phyloP scores from a whole-genome alignment of 1,140 invertebrate genomes.

The Melanaphis sacchari region DNA sequence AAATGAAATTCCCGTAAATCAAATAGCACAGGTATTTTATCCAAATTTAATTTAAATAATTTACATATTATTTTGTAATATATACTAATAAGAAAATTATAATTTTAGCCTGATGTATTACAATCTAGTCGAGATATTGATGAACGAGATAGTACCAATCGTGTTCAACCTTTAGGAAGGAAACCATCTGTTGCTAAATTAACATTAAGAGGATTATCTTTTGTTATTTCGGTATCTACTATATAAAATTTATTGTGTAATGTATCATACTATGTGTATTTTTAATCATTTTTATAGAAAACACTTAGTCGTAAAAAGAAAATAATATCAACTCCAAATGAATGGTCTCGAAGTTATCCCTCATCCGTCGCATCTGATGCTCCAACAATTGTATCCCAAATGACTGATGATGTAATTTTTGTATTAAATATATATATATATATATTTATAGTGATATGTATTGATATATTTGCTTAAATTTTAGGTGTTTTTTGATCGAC shows the following conservation, averaged over 20 bases:
- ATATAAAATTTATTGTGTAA: not conserved
- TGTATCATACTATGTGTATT: slow-evolving; percentile 42
- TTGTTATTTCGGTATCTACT: slow-evolving; percentile 74
- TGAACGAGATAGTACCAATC: slow-evolving; percentile 61
- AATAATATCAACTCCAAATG: slow-evolving; percentile 63
- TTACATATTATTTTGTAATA: not conserved
- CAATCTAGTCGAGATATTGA: slow-evolving; percentile 61
- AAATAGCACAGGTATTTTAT: slow-evolving; percentile 33
- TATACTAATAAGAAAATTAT: not conserved
- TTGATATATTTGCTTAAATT: slow-evolving; percentile 38
- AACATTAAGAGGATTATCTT: slow-evolving; percentile 72
- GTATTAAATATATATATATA: not conserved
- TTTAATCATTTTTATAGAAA: slow-evolving; percentile 62
- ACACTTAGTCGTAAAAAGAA: slow-evolving; percentile 66
- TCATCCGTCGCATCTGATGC: slow-evolving; percentile 62
- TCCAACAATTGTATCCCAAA: slow-evolving; percentile 59
- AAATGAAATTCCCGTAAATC: slow-evolving; percentile 17
- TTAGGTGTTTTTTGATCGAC: slow-evolving; percentile 64
- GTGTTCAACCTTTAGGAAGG: slow-evolving; percentile 61
- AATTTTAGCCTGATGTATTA: slow-evolving; percentile 64
- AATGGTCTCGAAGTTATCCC: slow-evolving; percentile 69
- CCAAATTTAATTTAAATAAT: slow-evolving; percentile 55
- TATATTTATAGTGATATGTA: not conserved
- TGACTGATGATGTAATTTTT: slow-evolving; percentile 62
- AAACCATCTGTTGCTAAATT: slow-evolving; percentile 76